Conservation (phyloP, 2,797 vertebrate species). For the Anas acuta region DNA sequence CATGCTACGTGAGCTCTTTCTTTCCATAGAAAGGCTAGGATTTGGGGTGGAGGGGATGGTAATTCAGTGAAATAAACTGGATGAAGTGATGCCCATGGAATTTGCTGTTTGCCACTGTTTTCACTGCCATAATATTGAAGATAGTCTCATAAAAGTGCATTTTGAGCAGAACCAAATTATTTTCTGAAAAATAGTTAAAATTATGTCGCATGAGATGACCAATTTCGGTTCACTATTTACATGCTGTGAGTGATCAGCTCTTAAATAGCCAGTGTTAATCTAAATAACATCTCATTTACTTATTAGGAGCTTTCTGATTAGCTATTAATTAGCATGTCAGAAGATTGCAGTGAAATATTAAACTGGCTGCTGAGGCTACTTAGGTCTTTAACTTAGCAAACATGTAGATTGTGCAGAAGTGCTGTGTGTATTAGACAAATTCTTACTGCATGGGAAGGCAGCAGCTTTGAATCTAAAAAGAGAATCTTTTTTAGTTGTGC, state of each 20-base stretch:
- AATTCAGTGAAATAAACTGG: background rate
- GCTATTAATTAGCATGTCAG: background rate
- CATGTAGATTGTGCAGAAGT: background rate
- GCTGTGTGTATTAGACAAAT: background rate
- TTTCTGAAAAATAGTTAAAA: background rate
- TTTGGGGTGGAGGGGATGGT: background rate
- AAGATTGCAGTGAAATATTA: background rate
- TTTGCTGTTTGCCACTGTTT: background rate
- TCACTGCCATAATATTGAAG: background rate
- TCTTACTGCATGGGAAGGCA: background rate
- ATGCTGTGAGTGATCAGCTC: background rate
- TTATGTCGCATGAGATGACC: background rate
- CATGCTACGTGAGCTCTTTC: background rate
- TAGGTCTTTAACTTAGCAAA: background rate
- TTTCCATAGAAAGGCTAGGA: background rate
- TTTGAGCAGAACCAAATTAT: background rate
- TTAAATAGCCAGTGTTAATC: background rate
- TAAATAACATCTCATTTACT: background rate
- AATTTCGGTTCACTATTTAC: background rate
- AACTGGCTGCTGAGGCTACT: background rate
- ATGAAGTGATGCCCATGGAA: background rate
- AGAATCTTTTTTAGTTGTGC: background rate
- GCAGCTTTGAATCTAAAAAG: background rate
- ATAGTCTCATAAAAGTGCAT: background rate
- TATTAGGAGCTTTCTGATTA: background rate